Percentiles rank a stretch among this genome's conserved stretches.
phyloP scores from a whole-genome alignment of 1,140 invertebrate genomes.

The Cotesia glomerata region DNA sequence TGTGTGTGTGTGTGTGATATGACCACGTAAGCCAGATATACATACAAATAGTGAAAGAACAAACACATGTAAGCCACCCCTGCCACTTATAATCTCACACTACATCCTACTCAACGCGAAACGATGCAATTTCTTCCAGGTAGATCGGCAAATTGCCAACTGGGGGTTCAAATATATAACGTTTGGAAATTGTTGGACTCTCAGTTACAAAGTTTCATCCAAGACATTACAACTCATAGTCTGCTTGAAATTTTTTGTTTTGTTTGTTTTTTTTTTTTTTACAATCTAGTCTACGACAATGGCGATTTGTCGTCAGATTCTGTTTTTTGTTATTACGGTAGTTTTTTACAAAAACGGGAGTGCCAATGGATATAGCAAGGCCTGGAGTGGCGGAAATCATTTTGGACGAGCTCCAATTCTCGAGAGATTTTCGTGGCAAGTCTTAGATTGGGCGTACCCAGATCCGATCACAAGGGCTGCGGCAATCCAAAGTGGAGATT shows the following conservation, averaged over 20 bases:
- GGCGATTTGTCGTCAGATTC: neutral
- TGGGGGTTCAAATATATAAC: slow-evolving; percentile 5
- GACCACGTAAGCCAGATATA: no score
- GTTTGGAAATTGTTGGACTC: neutral
- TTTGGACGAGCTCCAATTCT: slow-evolving; percentile 62
- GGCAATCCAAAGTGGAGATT: slow-evolving; percentile 70
- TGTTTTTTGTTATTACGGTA: neutral
- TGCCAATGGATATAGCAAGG: neutral
- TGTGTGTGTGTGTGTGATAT: no score
- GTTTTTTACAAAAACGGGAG: neutral
- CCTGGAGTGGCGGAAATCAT: slow-evolving; percentile 26
- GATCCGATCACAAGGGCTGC: slow-evolving; percentile 66
- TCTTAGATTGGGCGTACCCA: slow-evolving; percentile 77
- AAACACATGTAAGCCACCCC: neutral
- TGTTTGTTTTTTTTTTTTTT: no score
- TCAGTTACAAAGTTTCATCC: neutral
- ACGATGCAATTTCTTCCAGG: neutral
- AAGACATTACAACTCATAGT: neutral
- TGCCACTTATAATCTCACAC: neutral
- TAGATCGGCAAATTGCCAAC: neutral
- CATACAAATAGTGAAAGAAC: no score
- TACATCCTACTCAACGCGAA: neutral
- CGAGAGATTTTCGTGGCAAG: slow-evolving; percentile 75
- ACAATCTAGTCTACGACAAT: neutral
- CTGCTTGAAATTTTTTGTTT: neutral